Conservation (phyloP, 2,797 vertebrate genomes). For the Typhlichthys eigenmanni region DNA sequence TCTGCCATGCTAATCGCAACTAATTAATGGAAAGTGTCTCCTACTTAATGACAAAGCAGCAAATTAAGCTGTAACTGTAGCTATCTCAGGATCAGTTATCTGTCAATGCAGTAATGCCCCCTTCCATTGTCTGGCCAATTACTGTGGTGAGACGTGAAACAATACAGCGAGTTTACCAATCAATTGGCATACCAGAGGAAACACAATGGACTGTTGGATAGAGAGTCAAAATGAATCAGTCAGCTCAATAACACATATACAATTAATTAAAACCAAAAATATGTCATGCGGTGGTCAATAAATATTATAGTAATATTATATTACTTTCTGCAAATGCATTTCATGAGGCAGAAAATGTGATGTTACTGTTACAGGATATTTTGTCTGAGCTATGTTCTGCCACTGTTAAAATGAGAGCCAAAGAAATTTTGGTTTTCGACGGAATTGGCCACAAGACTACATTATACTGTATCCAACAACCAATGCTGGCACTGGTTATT, state of each 20-base stretch:
- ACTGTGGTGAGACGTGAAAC: background rate
- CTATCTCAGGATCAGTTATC: slow-evolving; percentile 25
- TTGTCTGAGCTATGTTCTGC: too few relatives aligned
- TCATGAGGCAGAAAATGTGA: too few relatives aligned
- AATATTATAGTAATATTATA: too few relatives aligned
- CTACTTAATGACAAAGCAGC: slow-evolving; percentile 42
- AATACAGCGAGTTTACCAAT: background rate
- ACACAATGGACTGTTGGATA: background rate
- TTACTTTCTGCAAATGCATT: too few relatives aligned
- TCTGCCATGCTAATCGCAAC: slow-evolving; percentile 25
- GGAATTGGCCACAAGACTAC: background rate
- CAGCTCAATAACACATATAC: too few relatives aligned
- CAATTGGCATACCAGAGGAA: background rate
- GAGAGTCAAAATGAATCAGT: background rate
- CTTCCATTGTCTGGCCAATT: slow-evolving; percentile 19
- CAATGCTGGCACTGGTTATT: background rate
- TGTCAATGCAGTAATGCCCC: slow-evolving; percentile 21
- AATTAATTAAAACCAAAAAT: background rate
- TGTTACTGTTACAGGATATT: too few relatives aligned
- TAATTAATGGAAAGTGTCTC: slow-evolving; percentile 50
- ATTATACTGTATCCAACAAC: background rate
- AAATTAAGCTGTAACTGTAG: slow-evolving; percentile 53
- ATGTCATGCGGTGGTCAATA: background rate
- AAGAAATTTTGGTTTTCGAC: background rate
- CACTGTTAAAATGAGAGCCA: too few relatives aligned